phyloP scores from a whole-genome alignment of 2,113 vertebrate species.

The Corvus cornix region DNA sequence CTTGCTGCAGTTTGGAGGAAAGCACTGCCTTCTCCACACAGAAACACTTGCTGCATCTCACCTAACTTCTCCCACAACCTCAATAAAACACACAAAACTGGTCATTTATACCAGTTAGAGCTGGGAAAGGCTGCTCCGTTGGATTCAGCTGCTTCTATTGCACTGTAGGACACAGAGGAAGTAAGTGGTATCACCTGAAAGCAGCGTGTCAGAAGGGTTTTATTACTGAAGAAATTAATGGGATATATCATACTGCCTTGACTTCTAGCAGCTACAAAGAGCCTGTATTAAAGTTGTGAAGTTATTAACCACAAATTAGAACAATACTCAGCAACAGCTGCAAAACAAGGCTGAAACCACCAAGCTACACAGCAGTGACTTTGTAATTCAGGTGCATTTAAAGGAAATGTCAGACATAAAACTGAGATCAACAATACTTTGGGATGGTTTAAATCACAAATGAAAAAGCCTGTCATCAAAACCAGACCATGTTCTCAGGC shows the following conservation, averaged over 20 bases:
- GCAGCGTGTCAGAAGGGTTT: neutral
- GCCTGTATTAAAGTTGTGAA: neutral
- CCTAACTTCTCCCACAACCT: neutral
- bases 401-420: neutral
- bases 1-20: neutral
- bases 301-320: neutral
- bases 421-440: neutral
- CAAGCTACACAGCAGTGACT: neutral
- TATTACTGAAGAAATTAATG: neutral
- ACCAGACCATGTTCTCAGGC: neutral
- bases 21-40: neutral
- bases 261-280: neutral
- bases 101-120: neutral
- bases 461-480: neutral
- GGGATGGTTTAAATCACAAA: neutral
- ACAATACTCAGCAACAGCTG: neutral
- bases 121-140: accelerated
- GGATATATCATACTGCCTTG: neutral
- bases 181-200: neutral
- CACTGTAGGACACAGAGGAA: neutral
- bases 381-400: neutral
- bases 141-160: neutral
- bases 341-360: neutral
- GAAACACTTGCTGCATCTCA: neutral
- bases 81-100: neutral